Conservation (phyloP, 2,113 vertebrate genomes). For the Cavia porcellus region DNA sequence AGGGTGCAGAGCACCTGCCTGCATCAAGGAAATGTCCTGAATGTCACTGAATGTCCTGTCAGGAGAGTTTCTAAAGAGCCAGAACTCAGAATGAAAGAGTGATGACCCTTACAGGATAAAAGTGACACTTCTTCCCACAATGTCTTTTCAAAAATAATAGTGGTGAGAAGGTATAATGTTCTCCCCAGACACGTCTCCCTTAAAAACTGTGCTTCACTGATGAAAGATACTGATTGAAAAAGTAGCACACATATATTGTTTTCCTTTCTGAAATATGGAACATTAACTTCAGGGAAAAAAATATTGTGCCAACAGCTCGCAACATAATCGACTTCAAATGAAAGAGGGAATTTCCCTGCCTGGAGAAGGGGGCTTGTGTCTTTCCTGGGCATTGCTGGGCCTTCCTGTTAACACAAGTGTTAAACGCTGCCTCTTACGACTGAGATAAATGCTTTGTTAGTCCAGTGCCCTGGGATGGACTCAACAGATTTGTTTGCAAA, state of each 20-base stretch:
- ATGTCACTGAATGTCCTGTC: neutral
- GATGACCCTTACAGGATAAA: neutral
- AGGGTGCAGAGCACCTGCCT: neutral
- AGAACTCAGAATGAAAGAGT: neutral
- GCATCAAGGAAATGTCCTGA: constrained; percentile 37
- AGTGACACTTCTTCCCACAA: neutral
- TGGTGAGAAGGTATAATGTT: neutral
- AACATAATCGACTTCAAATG: constrained; percentile 64
- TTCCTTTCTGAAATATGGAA: constrained; percentile 34
- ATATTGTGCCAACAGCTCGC: constrained; percentile 43
- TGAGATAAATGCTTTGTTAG: constrained; percentile 13
- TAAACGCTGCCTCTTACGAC: neutral
- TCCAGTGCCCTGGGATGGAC: neutral
- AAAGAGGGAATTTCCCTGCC: constrained; percentile 60
- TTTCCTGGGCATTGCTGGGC: neutral
- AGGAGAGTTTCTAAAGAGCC: neutral
- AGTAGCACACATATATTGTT: neutral
- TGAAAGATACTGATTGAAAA: neutral
- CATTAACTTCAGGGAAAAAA: neutral
- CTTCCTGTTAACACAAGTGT: neutral
- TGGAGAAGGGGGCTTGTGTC: neutral
- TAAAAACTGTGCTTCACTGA: neutral
- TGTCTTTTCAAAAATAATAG: constrained; percentile 13
- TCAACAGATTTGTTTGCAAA: constrained; percentile 46
- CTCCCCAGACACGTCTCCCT: neutral